A percentile compares a stretch with the other conserved stretches of the same genome.
Evolutionary conservation across 2,888 invertebrate species (phyloP).

Genomic region (Phalera bucephala): DNA sequence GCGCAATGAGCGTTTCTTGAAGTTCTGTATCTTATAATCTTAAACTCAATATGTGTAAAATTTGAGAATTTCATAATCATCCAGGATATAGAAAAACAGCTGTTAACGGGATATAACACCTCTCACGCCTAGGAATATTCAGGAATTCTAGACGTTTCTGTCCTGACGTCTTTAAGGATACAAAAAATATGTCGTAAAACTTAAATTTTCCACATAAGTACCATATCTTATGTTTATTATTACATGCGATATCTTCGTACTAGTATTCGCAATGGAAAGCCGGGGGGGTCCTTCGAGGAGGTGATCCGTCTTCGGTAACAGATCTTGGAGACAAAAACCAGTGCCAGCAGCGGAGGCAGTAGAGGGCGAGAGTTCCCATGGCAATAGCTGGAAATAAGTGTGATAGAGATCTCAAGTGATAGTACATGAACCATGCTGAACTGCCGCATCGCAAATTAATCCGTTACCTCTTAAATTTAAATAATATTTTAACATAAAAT

Average conservation of each 20-base stretch:
- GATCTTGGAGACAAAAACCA: conserved; percentile 92
- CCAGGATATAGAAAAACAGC: too few species aligned
- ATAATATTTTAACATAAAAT: conserved; percentile 1
- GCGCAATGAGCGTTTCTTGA: too few species aligned
- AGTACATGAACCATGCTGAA: background rate
- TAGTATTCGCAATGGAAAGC: conserved; percentile 93
- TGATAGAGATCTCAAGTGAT: conserved; percentile 92
- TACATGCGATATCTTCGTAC: conserved; percentile 89
- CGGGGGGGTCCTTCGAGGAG: conserved; percentile 92
- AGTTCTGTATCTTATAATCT: too few species aligned
- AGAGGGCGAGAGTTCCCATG: conserved; percentile 89
- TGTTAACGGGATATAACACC: too few species aligned
- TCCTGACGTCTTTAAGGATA: too few species aligned
- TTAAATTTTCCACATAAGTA: too few species aligned
- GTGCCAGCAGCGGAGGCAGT: conserved; percentile 85
- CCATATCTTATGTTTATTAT: too few species aligned
- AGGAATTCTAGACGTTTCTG: too few species aligned
- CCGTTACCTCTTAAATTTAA: background rate
- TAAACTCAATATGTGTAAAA: too few species aligned
- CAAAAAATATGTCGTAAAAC: too few species aligned
- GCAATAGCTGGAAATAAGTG: conserved; percentile 94
- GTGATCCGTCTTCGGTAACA: conserved; percentile 91
- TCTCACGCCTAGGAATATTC: too few species aligned
- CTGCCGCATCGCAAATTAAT: background rate
- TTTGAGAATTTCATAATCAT: too few species aligned